These are phyloP conservation scores for Lepisosteus oculatus DNA, from an alignment of 2,113 vertebrate genomes.

Conservation along the genomic window DNA sequence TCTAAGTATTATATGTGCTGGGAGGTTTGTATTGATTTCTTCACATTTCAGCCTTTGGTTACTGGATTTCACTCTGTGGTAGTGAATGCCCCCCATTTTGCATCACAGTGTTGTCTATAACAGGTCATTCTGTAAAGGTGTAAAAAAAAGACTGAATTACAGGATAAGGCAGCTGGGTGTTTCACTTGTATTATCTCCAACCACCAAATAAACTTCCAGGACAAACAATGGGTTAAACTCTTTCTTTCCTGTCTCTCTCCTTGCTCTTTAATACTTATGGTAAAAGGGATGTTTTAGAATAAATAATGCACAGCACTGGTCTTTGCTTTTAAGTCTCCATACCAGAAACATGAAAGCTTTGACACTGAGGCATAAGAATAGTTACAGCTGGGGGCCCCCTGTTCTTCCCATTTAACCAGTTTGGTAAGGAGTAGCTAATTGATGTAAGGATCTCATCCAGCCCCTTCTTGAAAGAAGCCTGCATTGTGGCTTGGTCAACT, in stretches of 20 bases:
- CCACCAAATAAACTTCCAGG: constrained; percentile 59
- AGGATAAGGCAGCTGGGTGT: constrained; percentile 15
- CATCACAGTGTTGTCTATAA: too few species aligned
- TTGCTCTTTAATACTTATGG: background rate
- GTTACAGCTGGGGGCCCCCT: too few species aligned
- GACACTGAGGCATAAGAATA: too few species aligned
- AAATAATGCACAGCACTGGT: constrained; percentile 15
- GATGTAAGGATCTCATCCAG: too few species aligned
- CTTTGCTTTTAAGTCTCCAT: background rate
- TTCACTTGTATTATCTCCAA: constrained; percentile 4
- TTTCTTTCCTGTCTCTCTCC: constrained; percentile 19
- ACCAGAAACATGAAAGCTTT: too few species aligned
- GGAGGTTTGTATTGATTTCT: background rate
- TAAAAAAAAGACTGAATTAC: background rate
- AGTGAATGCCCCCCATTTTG: too few species aligned
- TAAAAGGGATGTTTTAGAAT: background rate
- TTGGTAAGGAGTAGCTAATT: too few species aligned
- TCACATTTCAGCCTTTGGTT: too few species aligned
- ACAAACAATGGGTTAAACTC: background rate
- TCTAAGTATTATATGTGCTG: background rate
- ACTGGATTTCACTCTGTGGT: too few species aligned
- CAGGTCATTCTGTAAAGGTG: background rate
- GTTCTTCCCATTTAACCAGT: too few species aligned
- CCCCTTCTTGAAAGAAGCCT: too few species aligned
- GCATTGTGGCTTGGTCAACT: too few species aligned